Base-by-base conservation (phyloP, 2,797 vertebrate genomes). In the Notamacropus eugenii region DNA sequence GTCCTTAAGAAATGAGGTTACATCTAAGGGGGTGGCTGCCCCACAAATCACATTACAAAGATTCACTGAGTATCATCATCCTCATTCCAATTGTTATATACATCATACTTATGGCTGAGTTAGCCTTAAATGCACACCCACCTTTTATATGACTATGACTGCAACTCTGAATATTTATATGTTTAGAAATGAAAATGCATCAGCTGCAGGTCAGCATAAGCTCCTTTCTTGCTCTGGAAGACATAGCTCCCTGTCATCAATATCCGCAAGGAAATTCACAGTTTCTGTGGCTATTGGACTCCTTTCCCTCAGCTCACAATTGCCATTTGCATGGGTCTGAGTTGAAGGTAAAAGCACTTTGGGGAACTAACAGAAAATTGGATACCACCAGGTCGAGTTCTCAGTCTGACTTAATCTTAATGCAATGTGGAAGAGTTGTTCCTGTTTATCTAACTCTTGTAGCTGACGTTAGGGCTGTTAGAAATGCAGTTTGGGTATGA, bases 361-460 rank as follows among this genome's bases (percentile, higher is more conserved):
- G 92, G 95, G 93, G 93, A 97, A 97, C 96, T 96, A 94, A 96
- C 96, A 95, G 34, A 82, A 97, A 93, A 96, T 97, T 94, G 94
- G 90, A 97, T 97, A 82, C 91, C 96, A 93, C 94, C 97, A 94
- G 96, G 96, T 97, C 94, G 96, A 93, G 52, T 92, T 94, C 91
- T 94, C 94, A 55, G 91, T 92, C 96, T 96, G 95, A 96, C 97
- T 96, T 96, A 93, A 98, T 97, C 97, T 95, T 95, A 96, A 97
- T 92, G 90, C 94, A 95, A 57, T 91, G 93, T 96, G 97, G 74
- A 58, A 87, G 95, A 94, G 27, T 82, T 55, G 91, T 96, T 98
- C 94, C 96, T 97, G 94, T 95, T 97, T 97, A 95, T 97, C 96
- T 95, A 97, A 90, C 91, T 95, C 92, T 93, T 94, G 34, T 90